A percentile compares a stretch with the other conserved stretches of the same genome.
Conservation (phyloP, 2,797 vertebrate genomes). For the Florisuga fusca region DNA sequence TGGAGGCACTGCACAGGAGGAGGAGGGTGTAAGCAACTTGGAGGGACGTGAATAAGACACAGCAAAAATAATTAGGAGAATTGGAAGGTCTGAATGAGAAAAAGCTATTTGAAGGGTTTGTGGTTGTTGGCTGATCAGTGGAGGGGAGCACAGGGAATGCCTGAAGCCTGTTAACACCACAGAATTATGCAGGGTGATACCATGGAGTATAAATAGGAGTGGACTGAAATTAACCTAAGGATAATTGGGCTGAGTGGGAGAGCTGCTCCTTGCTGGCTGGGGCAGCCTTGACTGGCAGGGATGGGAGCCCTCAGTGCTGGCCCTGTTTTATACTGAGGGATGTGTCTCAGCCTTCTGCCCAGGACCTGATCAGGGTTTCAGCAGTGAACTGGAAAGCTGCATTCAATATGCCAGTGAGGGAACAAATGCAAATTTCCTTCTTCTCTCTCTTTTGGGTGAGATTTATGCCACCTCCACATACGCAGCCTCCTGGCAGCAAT, state of each 20-base stretch:
- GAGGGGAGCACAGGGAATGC: not conserved
- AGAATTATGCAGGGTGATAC: not conserved
- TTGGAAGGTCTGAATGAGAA: not conserved
- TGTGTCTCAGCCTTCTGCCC: not conserved
- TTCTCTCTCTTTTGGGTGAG: conserved; percentile 62
- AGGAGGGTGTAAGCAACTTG: not conserved
- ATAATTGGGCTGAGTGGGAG: not conserved
- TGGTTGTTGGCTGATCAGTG: not conserved
- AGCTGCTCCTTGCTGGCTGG: not conserved
- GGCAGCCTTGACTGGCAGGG: not conserved
- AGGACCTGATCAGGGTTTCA: not conserved
- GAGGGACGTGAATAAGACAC: not conserved
- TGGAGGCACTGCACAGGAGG: not conserved
- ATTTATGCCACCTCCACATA: conserved; percentile 71
- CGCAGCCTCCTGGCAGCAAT: conserved; percentile 61
- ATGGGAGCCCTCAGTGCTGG: not conserved
- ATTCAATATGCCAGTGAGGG: conserved; percentile 26
- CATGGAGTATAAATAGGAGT: not conserved
- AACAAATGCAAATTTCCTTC: conserved; percentile 53
- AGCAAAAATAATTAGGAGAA: not conserved
- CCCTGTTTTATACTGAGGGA: not conserved
- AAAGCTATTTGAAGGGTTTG: not conserved
- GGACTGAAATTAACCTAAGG: not conserved
- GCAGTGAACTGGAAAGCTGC: conserved; percentile 27
- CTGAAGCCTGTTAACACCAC: not conserved